phyloP scores from a whole-genome alignment of 2,113 vertebrate genomes.

The Plestiodon gilberti region DNA sequence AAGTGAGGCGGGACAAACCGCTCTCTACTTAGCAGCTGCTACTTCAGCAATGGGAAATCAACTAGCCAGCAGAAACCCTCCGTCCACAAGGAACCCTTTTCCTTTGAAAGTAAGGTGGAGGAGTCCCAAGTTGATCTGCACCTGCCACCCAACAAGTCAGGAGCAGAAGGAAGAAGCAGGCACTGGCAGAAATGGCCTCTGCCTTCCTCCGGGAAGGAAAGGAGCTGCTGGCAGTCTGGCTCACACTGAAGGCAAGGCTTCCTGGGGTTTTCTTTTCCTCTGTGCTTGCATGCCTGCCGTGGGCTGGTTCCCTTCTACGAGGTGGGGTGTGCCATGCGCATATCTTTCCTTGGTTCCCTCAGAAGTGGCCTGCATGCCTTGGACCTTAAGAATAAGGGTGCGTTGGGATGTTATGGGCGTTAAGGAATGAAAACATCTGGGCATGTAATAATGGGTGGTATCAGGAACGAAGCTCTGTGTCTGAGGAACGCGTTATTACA shows the following conservation, averaged over 20 bases:
- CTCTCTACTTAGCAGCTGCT: background rate
- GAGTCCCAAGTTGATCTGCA: background rate
- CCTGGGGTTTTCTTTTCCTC: background rate
- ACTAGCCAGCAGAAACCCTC: background rate
- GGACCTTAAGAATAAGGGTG: background rate
- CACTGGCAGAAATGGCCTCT: background rate
- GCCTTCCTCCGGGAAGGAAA: background rate
- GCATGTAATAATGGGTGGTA: background rate
- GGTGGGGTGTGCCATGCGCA: background rate
- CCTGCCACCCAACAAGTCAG: background rate
- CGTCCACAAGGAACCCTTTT: background rate
- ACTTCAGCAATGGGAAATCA: background rate
- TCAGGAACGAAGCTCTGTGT: background rate
- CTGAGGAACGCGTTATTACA: background rate
- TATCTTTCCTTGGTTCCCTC: background rate
- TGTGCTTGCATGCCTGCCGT: background rate
- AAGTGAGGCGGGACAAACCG: slow-evolving; percentile 15
- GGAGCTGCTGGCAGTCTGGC: background rate
- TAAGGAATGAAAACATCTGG: rapidly evolving
- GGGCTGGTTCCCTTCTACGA: background rate
- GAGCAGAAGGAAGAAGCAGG: background rate
- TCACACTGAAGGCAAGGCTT: slow-evolving; percentile 19
- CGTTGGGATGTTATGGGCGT: background rate
- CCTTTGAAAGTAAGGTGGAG: background rate
- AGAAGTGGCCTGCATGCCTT: background rate